Base-by-base conservation (phyloP, 1,140 invertebrate genomes). In the Pseudoatta argentina region DNA sequence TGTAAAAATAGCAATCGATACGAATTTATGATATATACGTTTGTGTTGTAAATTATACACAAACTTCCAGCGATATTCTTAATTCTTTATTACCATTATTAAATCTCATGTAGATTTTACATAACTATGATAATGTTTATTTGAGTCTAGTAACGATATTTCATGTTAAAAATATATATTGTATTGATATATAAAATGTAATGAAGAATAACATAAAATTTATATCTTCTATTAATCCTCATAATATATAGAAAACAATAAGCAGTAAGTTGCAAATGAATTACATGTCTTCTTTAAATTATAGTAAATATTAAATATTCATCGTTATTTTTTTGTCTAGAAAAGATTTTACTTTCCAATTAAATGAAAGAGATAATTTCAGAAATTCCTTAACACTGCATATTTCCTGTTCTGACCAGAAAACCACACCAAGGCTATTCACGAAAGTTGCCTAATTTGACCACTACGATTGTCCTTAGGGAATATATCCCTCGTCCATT, bases 371-470 rank as follows among this genome's bases (percentile, higher is more conserved):
- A 34, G 16, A 82, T 57, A 16, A 18, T 71, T 69, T 30, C 55
- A 7, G 67, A 73, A 82, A 73, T 57, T n/a, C 69, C 2, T 75
- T 18, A 61, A 83, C 79, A 83, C 55, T 83, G 30, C 67, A 71
- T 34, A 73, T 61, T 75, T 57, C 79, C 72, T 57, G 59, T 63
- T 59, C 21, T 30, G 48, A 24, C 48, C 59, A 72, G 76, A 86
- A 76, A 88, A 87, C 87, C 89, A 88, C 79, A 87, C 66, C 21
- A 51, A 30, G 89, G 55, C 87, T 88, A 91, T 91, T 91, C 72
- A 90, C 85, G 83, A 90, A 91, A 91, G 90, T 91, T 91, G 85
- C 85, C 89, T 91, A 91, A 91, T 91, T 90, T 87, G 89, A 91
- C 89, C 89, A 71, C 77, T 81, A 91, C 86, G 90, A 91, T 91